A percentile compares a stretch with the other conserved stretches of the same genome.
Evolutionary conservation across 2,888 invertebrate species (phyloP).

Genomic region (Phyllotreta striolata): DNA sequence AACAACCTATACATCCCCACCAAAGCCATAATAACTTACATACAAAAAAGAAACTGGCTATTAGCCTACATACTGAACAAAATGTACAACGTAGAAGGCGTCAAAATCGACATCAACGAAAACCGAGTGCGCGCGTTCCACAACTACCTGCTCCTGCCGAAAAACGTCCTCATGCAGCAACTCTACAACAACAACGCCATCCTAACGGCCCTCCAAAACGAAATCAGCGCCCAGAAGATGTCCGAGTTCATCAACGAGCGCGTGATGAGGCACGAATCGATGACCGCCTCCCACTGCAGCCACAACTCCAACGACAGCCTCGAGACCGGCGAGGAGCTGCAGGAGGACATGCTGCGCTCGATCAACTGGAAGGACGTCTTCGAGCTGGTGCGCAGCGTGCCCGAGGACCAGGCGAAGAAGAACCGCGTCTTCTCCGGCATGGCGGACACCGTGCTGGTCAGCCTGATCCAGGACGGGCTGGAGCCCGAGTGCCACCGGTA

Average conservation of each 20-base stretch:
- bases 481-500: constrained; percentile 64
- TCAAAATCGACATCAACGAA: constrained; percentile 62
- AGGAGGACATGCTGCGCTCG: constrained; percentile 51
- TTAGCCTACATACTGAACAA: constrained; percentile 73
- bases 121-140: constrained; percentile 67
- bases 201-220: constrained; percentile 66
- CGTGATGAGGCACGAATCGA: constrained; percentile 45
- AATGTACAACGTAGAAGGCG: constrained; percentile 66
- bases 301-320: constrained; percentile 46
- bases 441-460: constrained; percentile 68
- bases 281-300: constrained; percentile 36
- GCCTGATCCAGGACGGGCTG: constrained; percentile 65
- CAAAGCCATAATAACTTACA: constrained; percentile 67
- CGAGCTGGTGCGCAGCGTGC: constrained; percentile 66
- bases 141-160: constrained; percentile 67
- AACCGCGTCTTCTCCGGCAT: constrained; percentile 66
- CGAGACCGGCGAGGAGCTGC: constrained; percentile 54
- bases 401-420: constrained; percentile 65
- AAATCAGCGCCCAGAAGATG: constrained; percentile 64
- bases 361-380: constrained; percentile 59
- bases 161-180: constrained; percentile 65
- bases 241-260: constrained; percentile 61
- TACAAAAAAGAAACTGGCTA: constrained; percentile 73
- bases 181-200: constrained; percentile 68
- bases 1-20: constrained; percentile 59